A percentile compares a stretch with the other conserved stretches of the same genome.
phyloP scores from a whole-genome alignment of 1,140 invertebrate species.

The Brachionus manjavacas region DNA sequence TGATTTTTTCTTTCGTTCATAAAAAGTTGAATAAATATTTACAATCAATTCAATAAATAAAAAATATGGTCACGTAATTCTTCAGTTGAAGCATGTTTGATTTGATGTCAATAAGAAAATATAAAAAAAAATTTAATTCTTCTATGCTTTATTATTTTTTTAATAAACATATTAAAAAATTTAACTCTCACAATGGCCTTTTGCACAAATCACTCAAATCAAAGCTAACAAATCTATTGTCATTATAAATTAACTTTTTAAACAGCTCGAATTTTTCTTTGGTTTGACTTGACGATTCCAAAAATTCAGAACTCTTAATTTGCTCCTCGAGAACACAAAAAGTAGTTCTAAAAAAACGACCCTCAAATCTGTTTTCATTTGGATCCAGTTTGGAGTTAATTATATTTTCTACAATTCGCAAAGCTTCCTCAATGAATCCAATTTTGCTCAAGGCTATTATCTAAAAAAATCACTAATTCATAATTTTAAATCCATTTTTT shows the following conservation, averaged over 20 bases:
- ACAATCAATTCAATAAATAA: too few species aligned
- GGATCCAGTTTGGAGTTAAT: background rate
- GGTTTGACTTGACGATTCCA: background rate
- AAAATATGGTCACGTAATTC: too few species aligned
- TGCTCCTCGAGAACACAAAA: background rate
- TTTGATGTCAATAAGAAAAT: too few species aligned
- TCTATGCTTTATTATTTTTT: too few species aligned
- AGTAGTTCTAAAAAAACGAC: background rate
- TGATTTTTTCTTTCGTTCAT: too few species aligned
- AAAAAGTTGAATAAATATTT: too few species aligned
- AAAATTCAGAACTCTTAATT: background rate
- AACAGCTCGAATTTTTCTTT: background rate
- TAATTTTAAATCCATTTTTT: background rate
- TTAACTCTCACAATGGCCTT: background rate
- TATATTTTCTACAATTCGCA: constrained; percentile 13
- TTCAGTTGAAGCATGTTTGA: too few species aligned
- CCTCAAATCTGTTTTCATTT: constrained; percentile 8
- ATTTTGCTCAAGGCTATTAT: constrained; percentile 31
- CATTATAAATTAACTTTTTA: background rate
- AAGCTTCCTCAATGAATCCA: constrained; percentile 19
- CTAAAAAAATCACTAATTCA: background rate
- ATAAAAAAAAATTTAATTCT: too few species aligned
- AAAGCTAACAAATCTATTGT: background rate
- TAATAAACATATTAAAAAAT: background rate
- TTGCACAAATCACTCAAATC: constrained; percentile 11